Evolutionary conservation across 2,113 vertebrate species (phyloP), one percentile per base, ranked within the genome.

Genomic region (Danionella cerebrum): DNA sequence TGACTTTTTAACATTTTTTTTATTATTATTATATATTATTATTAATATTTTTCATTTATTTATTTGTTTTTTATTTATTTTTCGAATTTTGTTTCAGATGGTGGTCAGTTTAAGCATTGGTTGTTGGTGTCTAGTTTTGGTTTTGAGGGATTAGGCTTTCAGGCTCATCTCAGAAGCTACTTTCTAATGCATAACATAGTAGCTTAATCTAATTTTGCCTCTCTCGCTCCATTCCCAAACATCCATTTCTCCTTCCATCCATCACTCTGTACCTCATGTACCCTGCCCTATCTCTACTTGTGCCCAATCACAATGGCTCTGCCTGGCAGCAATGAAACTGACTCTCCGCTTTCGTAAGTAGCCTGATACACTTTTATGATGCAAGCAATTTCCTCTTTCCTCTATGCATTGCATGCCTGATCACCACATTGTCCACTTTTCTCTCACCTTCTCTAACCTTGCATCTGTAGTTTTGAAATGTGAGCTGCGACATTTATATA

Each of bases 301-400:
- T 77, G 78, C 53, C 65, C 80, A 65, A 70, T 85, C 82, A 79
- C 74, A 62, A 64, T 76, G 75, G 74, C 65, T 83, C 55, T 52
- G 12, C n/a, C 50, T 68, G 58, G 59, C 79, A 80, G 78, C 80
- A 69, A 65, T 70, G 78, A 81, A 41, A 48, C 70, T 67, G 84
- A 79, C 2, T 83, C 83, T 58, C 76, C 80, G 18, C 35, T 84
- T 71, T 72, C 75, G 79, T 87, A 84, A 86, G 79, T 80, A 85
- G 77, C 76, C 31, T 74, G 29, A 5, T 65, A 70, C 59, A 78
- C 73, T 27, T 79, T 57, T 65, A 45, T 66, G 18, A 53, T 33
- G 31, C n/a, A 9, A 57, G 35, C n/a, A 18, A 13, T 44, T 6
- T 36, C 38, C 42, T 27, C 16, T 27, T 14, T 31, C 24, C 14